A percentile compares a stretch with the other conserved stretches of the same genome.
Evolutionary conservation across 1,140 invertebrate genomes (phyloP).

Genomic region (Hyposmocoma kahamanoa): DNA sequence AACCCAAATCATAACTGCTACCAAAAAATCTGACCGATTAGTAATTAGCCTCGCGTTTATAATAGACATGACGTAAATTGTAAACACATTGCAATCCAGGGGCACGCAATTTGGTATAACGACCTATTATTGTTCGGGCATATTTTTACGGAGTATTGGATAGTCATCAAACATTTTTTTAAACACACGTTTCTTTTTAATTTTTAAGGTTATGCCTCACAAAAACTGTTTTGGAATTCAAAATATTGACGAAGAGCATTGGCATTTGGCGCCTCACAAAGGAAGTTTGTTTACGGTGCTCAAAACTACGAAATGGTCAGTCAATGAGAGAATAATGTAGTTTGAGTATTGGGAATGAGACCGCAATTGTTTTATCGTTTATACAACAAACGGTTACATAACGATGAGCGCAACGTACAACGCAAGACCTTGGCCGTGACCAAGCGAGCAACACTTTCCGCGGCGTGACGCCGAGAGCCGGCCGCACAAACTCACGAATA

Average conservation of each 20-base stretch:
- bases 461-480: constrained; percentile 39
- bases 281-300: too few species aligned
- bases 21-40: too few species aligned
- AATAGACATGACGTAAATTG: constrained; percentile 8
- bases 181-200: too few species aligned
- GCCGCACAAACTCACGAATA: constrained; percentile 38
- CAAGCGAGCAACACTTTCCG: constrained; percentile 44
- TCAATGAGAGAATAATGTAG: too few species aligned
- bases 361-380: constrained; percentile 27
- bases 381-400: constrained; percentile 45
- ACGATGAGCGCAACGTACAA: constrained; percentile 32
- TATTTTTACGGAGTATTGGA: too few species aligned
- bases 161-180: too few species aligned
- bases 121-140: constrained; percentile 21
- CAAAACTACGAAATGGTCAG: too few species aligned
- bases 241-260: background rate
- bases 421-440: constrained; percentile 64
- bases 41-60: too few species aligned
- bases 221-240: background rate
- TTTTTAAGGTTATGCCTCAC: too few species aligned
- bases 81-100: constrained; percentile 9
- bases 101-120: constrained; percentile 11
- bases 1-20: too few species aligned
- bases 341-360: background rate
- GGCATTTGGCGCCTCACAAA: background rate